These are phyloP conservation scores for Chironomus riparius DNA, from an alignment of 2,888 invertebrate genomes.

Conservation along the genomic window DNA sequence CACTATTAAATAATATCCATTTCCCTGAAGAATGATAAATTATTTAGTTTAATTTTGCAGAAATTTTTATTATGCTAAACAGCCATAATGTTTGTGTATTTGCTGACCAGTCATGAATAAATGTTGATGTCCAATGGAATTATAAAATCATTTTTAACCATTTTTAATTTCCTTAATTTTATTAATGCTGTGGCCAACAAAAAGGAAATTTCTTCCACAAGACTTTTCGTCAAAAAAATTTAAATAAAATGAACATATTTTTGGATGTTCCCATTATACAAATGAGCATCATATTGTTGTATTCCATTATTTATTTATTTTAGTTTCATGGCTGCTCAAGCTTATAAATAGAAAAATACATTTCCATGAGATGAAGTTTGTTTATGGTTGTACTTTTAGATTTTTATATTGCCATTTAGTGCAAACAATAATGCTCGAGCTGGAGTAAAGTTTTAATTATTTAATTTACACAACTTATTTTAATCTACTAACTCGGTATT, in stretches of 20 bases:
- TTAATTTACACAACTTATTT: not conserved
- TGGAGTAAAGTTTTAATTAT: not conserved
- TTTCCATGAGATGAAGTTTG: not conserved
- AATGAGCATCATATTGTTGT: not conserved
- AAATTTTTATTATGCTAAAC: not conserved
- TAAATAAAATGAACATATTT: too few relatives aligned
- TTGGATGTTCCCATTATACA: too few relatives aligned
- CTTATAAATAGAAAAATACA: not conserved
- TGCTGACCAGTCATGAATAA: not conserved
- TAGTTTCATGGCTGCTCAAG: not conserved
- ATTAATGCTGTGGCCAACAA: not conserved
- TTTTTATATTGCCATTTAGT: not conserved
- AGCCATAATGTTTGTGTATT: not conserved
- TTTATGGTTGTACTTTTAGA: not conserved
- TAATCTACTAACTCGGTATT: not conserved
- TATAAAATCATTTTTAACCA: too few relatives aligned
- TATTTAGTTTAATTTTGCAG: not conserved
- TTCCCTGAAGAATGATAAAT: not conserved
- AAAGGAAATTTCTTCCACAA: not conserved
- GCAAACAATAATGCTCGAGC: too few relatives aligned
- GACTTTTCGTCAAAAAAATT: not conserved
- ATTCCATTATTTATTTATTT: not conserved
- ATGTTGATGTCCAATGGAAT: not conserved
- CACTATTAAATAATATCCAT: constrained; percentile 6
- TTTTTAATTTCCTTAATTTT: not conserved